phyloP scores from a whole-genome alignment of 1,140 invertebrate genomes.

The Glossosoma conforme region DNA sequence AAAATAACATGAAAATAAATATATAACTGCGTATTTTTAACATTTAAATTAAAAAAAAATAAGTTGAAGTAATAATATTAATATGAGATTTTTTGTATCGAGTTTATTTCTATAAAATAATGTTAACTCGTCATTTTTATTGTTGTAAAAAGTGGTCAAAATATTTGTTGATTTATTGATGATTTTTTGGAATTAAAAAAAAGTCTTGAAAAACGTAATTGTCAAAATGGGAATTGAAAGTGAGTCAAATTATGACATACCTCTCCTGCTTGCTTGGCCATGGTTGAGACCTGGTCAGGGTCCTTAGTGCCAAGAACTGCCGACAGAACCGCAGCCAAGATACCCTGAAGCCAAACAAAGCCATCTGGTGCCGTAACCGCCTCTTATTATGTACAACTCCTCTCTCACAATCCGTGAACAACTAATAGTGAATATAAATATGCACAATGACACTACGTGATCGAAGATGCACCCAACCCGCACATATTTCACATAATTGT shows the following conservation, averaged over 20 bases:
- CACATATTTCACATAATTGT: too few relatives aligned
- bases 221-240: background rate
- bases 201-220: background rate
- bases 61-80: too few relatives aligned
- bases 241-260: slow-evolving; percentile 57
- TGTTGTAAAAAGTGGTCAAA: background rate
- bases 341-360: slow-evolving; percentile 63
- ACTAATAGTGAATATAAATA: too few relatives aligned
- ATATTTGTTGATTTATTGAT: background rate
- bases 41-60: too few relatives aligned
- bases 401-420: too few relatives aligned
- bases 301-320: slow-evolving; percentile 83
- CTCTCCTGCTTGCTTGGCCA: slow-evolving; percentile 91
- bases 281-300: slow-evolving; percentile 80
- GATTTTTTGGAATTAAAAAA: background rate
- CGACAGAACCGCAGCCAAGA: slow-evolving; percentile 83
- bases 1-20: too few relatives aligned
- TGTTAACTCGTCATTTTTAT: too few relatives aligned
- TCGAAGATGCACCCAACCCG: too few relatives aligned
- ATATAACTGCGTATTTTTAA: too few relatives aligned
- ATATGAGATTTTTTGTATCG: too few relatives aligned
- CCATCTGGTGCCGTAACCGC: slow-evolving; percentile 30
- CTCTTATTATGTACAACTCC: slow-evolving; percentile 14
- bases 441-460: too few relatives aligned
- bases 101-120: too few relatives aligned